These are phyloP conservation scores for Tromatobia lineatoria DNA, from an alignment of 2,888 invertebrate genomes.

Conservation along the genomic window DNA sequence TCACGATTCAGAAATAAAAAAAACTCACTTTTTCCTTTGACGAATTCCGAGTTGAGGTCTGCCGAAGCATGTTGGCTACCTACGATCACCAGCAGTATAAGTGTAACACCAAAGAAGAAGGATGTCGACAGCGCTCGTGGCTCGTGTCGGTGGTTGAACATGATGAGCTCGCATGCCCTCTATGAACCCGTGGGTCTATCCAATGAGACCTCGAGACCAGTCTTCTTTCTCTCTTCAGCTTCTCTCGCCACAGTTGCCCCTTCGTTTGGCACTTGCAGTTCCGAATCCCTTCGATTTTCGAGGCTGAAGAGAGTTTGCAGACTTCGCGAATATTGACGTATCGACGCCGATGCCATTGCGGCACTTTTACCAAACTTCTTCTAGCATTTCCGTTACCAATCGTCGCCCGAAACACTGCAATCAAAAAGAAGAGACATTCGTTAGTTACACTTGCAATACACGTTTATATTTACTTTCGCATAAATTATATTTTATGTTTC, in stretches of 20 bases:
- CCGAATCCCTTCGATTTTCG: constrained; percentile 72
- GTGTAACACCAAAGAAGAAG: constrained; percentile 74
- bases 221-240: constrained; percentile 57
- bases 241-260: constrained; percentile 6
- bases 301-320: constrained; percentile 48
- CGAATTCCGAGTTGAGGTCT: constrained; percentile 89
- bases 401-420: constrained; percentile 45
- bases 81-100: constrained; percentile 77
- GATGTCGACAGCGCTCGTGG: constrained; percentile 80
- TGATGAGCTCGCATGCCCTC: constrained; percentile 84
- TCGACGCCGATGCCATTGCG: constrained; percentile 64
- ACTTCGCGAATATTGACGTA: constrained; percentile 34
- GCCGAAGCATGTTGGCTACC: constrained; percentile 79
- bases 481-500: background rate
- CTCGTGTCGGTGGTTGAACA: constrained; percentile 82
- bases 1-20: constrained; percentile 8
- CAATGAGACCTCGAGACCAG: constrained; percentile 70
- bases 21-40: constrained; percentile 93
- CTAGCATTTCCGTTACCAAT: constrained; percentile 61
- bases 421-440: constrained; percentile 11
- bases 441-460: constrained; percentile 15
- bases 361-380: constrained; percentile 65
- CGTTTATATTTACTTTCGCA: constrained; percentile 16
- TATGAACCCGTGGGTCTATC: constrained; percentile 80
- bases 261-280: constrained; percentile 23